Percentiles rank a stretch among this genome's conserved stretches.
phyloP scores from a whole-genome alignment of 2,797 vertebrate species.

The Valencia hispanica region DNA sequence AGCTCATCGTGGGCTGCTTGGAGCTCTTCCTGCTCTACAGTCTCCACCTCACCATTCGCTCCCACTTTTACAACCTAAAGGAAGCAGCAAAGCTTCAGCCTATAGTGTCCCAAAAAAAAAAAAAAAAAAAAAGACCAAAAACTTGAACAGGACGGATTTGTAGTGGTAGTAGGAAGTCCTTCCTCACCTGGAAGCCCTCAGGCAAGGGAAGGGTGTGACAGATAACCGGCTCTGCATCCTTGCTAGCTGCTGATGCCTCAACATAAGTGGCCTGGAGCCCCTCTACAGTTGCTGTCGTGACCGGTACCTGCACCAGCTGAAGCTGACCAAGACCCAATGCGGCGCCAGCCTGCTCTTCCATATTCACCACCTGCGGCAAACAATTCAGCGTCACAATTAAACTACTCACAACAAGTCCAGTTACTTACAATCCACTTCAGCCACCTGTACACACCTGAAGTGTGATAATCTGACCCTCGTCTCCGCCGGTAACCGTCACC shows the following conservation, averaged over 20 bases:
- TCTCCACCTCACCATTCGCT: constrained; percentile 97
- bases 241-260: constrained; percentile 82
- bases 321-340: constrained; percentile 92
- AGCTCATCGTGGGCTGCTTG: constrained; percentile 79
- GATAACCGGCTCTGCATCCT: constrained; percentile 93
- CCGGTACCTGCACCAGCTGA: constrained; percentile 95
- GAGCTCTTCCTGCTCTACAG: constrained; percentile 94
- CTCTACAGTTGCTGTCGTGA: constrained; percentile 89
- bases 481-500: constrained; percentile 89
- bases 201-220: constrained; percentile 97
- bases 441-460: constrained; percentile 74
- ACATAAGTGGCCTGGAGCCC: constrained; percentile 94
- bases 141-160: background rate
- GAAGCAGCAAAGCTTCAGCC: background rate
- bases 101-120: too few species aligned
- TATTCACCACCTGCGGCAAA: constrained; percentile 90
- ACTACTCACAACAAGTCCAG: background rate
- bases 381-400: background rate
- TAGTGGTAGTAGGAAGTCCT: background rate
- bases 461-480: constrained; percentile 98
- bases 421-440: fast-evolving
- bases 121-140: too few species aligned
- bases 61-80: constrained; percentile 95
- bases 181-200: constrained; percentile 91
- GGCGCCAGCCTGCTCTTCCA: constrained; percentile 92